phyloP scores from a whole-genome alignment of 2,797 vertebrate genomes.

The Pelobates cultripes region DNA sequence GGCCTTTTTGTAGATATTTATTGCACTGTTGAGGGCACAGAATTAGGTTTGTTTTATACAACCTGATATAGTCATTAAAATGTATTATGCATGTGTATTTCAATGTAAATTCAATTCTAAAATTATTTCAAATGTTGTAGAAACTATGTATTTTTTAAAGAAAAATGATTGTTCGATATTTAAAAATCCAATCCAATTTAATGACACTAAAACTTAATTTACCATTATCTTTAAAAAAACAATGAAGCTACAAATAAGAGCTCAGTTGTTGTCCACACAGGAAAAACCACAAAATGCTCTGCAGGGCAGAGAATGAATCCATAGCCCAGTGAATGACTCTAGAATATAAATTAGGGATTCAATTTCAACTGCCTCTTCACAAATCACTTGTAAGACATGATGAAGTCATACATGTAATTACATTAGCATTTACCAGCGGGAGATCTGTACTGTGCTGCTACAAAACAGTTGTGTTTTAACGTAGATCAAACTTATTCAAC shows the following conservation, averaged over 20 bases:
- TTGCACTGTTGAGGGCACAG: too few species aligned
- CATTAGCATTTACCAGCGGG: conserved; percentile 30
- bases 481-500: conserved; percentile 35
- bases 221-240: neutral
- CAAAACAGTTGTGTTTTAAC: conserved; percentile 12
- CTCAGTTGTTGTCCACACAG: conserved; percentile 2
- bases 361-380: conserved; percentile 14
- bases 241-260: conserved; percentile 22
- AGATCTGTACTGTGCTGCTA: neutral
- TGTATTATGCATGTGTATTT: neutral
- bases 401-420: conserved; percentile 42
- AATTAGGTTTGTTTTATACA: too few species aligned
- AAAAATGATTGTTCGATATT: neutral
- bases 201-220: neutral
- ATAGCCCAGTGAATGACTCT: conserved; percentile 13
- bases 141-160: too few species aligned
- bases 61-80: too few species aligned
- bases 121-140: neutral
- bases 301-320: conserved; percentile 23
- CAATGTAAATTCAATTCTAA: neutral
- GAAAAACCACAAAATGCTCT: conserved; percentile 7
- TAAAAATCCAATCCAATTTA: neutral
- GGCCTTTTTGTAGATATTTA: too few species aligned
- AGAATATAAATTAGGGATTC: conserved; percentile 39
- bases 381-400: conserved; percentile 38